Evolutionary conservation across 2,113 vertebrate species (phyloP).

Genomic region (Nibea albiflora): DNA sequence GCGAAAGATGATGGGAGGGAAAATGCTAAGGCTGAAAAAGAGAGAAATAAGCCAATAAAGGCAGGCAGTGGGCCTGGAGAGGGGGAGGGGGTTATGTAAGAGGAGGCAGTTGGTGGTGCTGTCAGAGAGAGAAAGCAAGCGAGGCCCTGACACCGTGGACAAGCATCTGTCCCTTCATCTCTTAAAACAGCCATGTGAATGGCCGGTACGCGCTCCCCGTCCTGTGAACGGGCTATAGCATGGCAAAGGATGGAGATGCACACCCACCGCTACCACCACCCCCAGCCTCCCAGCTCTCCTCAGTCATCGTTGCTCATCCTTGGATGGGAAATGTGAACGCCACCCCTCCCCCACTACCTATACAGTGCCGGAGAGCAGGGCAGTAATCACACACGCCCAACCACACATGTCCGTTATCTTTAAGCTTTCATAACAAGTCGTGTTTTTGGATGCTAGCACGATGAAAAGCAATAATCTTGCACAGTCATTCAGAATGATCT

Average conservation of each 20-base stretch:
- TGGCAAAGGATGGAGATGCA: conserved; percentile 42
- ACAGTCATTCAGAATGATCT: conserved; percentile 46
- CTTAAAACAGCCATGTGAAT: conserved; percentile 47
- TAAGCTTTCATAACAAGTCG: conserved; percentile 35
- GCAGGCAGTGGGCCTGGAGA: conserved; percentile 68
- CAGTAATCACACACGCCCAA: conserved; percentile 64
- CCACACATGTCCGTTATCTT: conserved; percentile 33
- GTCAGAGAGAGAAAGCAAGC: conserved; percentile 70
- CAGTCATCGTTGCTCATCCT: conserved; percentile 70
- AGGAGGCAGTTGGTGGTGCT: conserved; percentile 80
- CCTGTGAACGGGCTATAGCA: conserved; percentile 6
- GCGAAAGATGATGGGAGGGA: conserved; percentile 3
- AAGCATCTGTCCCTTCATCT: conserved; percentile 76
- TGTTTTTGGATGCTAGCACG: conserved; percentile 40
- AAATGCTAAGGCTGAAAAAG: conserved; percentile 73
- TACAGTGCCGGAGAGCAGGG: conserved; percentile 54
- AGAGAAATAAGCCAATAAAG: conserved; percentile 83
- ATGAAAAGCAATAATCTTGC: conserved; percentile 53
- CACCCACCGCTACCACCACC: conserved; percentile 21
- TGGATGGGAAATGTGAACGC: conserved; percentile 66
- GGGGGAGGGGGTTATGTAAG: conserved; percentile 84
- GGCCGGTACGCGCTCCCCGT: conserved; percentile 21
- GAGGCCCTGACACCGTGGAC: conserved; percentile 73
- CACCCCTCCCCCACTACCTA: conserved; percentile 73
- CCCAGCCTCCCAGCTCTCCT: conserved; percentile 39